These are phyloP conservation scores for Chromoteleia sp. DNA, from an alignment of 2,888 invertebrate genomes.

Conservation along the genomic window DNA sequence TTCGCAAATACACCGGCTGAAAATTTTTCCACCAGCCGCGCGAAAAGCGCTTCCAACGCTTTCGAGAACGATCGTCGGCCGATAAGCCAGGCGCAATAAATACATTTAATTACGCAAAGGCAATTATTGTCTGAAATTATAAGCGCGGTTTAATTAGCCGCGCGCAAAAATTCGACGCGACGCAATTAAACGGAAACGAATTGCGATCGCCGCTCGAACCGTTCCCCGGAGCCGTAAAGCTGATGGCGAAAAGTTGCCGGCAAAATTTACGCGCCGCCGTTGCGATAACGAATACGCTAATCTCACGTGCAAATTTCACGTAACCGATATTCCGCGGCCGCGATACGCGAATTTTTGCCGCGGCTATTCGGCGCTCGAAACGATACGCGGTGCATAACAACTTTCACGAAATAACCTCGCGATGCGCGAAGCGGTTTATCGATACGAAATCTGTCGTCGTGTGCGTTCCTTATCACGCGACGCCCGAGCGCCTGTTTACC, in stretches of 20 bases:
- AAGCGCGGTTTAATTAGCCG: slow-evolving; percentile 47
- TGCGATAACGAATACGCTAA: too few species aligned
- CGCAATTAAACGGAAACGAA: slow-evolving; percentile 44
- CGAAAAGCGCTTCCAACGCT: slow-evolving; percentile 6
- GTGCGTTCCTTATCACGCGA: slow-evolving; percentile 59
- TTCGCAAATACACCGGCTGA: slow-evolving; percentile 38
- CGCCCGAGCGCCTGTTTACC: slow-evolving; percentile 39
- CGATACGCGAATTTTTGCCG: too few species aligned
- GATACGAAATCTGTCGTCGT: slow-evolving; percentile 51
- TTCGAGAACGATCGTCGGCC: slow-evolving; percentile 9
- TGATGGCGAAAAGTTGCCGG: too few species aligned
- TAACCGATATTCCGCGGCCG: too few species aligned
- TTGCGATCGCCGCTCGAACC: slow-evolving; percentile 34
- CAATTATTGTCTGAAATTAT: slow-evolving; percentile 30
- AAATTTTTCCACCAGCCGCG: slow-evolving; percentile 42
- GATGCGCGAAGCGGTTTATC: slow-evolving; percentile 53
- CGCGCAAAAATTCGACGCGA: slow-evolving; percentile 29
- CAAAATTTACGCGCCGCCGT: too few species aligned
- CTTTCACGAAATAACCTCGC: slow-evolving; percentile 47
- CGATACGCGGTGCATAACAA: slow-evolving; percentile 37
- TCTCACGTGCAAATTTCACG: too few species aligned
- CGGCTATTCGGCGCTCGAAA: slow-evolving; percentile 26
- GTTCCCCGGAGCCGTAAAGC: too few species aligned
- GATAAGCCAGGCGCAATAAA: slow-evolving; percentile 44
- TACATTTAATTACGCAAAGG: slow-evolving; percentile 31